Conservation (phyloP, 2,888 invertebrate genomes). For the Tipula confusa region DNA sequence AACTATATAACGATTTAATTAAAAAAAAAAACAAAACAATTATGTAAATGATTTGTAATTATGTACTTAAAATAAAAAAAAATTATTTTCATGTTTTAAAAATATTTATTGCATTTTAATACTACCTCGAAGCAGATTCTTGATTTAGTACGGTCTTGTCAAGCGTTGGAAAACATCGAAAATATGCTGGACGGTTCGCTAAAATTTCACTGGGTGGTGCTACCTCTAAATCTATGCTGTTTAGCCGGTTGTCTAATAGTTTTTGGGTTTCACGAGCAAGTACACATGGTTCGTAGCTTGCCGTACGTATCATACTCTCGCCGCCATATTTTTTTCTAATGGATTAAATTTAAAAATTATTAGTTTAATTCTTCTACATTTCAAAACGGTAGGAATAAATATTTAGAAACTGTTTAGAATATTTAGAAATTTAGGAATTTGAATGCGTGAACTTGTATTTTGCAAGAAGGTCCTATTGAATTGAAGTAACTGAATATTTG, state of each 20-base stretch:
- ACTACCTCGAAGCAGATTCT: slow-evolving; percentile 64
- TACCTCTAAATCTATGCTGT: slow-evolving; percentile 75
- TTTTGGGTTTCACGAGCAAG: slow-evolving; percentile 61
- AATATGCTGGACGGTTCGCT: slow-evolving; percentile 66
- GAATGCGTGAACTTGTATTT: too few relatives aligned
- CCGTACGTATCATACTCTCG: slow-evolving; percentile 66
- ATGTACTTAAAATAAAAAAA: neutral
- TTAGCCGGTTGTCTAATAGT: slow-evolving; percentile 59
- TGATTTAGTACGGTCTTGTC: slow-evolving; percentile 71
- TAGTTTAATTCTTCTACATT: too few relatives aligned
- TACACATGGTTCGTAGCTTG: slow-evolving; percentile 69
- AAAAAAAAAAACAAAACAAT: slow-evolving; percentile 25
- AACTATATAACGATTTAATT: neutral
- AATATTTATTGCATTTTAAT: slow-evolving; percentile 34
- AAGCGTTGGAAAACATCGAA: slow-evolving; percentile 79
- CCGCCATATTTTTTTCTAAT: slow-evolving; percentile 63
- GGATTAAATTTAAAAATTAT: neutral
- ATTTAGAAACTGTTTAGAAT: too few relatives aligned
- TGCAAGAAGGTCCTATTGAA: too few relatives aligned
- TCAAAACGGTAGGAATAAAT: too few relatives aligned
- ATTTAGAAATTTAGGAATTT: too few relatives aligned
- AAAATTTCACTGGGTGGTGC: slow-evolving; percentile 75
- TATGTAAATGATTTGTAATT: neutral
- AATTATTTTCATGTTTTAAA: slow-evolving; percentile 21
- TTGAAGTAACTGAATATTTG: too few relatives aligned